phyloP scores from a whole-genome alignment of 2,888 invertebrate species.

The Protophormia terraenovae region DNA sequence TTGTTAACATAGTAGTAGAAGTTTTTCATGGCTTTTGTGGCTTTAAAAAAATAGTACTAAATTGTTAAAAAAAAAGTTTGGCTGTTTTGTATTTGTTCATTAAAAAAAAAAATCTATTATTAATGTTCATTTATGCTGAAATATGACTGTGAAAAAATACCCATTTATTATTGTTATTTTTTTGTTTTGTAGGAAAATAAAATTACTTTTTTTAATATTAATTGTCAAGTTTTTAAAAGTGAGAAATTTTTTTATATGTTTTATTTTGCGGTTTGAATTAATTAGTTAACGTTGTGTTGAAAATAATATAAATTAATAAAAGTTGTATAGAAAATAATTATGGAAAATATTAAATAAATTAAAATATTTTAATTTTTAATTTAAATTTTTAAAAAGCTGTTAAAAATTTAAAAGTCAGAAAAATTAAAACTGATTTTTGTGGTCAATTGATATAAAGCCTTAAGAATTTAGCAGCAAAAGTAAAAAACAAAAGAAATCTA shows the following conservation, averaged over 20 bases:
- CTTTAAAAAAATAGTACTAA: background rate
- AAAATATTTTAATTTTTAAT: no score
- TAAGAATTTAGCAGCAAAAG: no score
- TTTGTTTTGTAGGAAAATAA: background rate
- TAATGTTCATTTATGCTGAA: background rate
- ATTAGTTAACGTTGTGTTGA: background rate
- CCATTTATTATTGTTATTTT: background rate
- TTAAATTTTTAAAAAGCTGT: background rate
- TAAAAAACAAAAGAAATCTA: no score
- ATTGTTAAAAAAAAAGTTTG: background rate
- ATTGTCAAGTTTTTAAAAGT: background rate
- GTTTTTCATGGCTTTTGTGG: background rate
- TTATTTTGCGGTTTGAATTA: background rate
- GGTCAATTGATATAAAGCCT: no score
- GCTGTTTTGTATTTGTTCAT: background rate
- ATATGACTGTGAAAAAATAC: background rate
- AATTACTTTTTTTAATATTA: background rate
- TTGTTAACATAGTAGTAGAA: no score
- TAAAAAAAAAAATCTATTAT: background rate
- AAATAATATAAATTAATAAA: background rate
- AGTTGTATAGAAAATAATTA: background rate
- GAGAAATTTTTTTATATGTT: background rate
- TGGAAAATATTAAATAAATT: background rate
- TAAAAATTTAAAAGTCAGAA: no score
- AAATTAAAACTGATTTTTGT: no score